These are phyloP conservation scores for Falco biarmicus DNA, from an alignment of 2,797 vertebrate genomes.

Conservation along the genomic window DNA sequence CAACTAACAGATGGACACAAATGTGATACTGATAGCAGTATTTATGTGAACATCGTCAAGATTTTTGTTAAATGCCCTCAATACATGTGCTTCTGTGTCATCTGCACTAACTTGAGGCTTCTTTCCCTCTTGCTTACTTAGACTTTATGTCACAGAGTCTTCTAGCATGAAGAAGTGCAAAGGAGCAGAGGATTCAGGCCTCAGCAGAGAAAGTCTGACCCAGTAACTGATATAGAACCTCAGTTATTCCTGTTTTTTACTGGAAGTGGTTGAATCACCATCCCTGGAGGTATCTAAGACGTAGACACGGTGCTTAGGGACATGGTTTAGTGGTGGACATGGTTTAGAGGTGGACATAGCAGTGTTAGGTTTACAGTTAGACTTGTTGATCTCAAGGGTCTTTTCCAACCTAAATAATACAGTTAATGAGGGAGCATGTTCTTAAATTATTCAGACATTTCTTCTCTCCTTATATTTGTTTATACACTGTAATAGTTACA, in stretches of 20 bases:
- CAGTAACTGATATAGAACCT: background rate
- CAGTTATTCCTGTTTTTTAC: background rate
- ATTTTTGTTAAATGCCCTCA: background rate
- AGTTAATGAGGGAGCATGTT: background rate
- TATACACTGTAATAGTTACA: background rate
- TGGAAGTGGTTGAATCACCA: background rate
- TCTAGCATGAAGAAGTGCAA: background rate
- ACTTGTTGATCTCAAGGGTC: background rate
- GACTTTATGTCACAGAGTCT: background rate
- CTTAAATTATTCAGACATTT: background rate
- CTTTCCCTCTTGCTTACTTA: background rate
- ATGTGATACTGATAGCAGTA: background rate
- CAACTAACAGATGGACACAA: background rate
- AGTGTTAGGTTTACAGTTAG: background rate
- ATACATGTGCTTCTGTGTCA: fast-evolving
- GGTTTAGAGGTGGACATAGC: background rate
- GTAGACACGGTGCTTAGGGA: background rate
- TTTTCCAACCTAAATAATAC: background rate
- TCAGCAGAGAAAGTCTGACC: background rate
- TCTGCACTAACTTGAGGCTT: background rate
- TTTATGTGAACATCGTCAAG: background rate
- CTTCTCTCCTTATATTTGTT: background rate
- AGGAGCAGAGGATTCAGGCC: background rate
- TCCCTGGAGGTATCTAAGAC: background rate
- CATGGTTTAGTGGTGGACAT: background rate